These are phyloP conservation scores for Drosophila rufa DNA, from an alignment of 1,140 invertebrate species.

Conservation along the genomic window DNA sequence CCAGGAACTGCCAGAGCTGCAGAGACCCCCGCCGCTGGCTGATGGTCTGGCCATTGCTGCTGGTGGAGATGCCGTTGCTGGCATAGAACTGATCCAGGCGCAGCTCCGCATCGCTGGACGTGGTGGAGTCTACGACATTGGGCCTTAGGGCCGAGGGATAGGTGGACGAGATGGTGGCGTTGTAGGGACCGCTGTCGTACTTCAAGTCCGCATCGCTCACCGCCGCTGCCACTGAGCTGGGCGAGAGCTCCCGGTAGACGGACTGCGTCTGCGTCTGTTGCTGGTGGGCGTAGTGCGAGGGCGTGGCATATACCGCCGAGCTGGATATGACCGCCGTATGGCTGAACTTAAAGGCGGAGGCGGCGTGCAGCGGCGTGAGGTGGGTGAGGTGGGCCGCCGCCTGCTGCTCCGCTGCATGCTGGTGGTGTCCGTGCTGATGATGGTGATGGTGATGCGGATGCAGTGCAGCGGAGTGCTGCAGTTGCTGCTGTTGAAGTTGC, in stretches of 20 bases:
- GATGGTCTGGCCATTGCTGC: conserved; percentile 70
- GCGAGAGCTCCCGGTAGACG: conserved; percentile 67
- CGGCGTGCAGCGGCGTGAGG: conserved; percentile 64
- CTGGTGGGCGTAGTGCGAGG: conserved; percentile 63
- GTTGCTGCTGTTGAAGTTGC: conserved; percentile 45
- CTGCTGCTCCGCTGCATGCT: conserved; percentile 64
- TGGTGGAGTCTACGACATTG: conserved; percentile 75
- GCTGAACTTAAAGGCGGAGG: conserved; percentile 76
- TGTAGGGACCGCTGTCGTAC: conserved; percentile 80
- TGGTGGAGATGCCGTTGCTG: conserved; percentile 75
- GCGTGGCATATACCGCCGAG: conserved; percentile 65
- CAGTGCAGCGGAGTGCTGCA: conserved; percentile 53
- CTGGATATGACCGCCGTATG: conserved; percentile 77
- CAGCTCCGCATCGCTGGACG: conserved; percentile 77
- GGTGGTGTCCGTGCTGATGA: conserved; percentile 55
- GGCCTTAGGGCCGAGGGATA: conserved; percentile 69
- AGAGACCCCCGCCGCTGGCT: conserved; percentile 91
- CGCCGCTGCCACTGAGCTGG: conserved; percentile 25
- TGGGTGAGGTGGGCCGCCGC: conserved; percentile 46
- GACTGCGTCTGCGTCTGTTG: conserved; percentile 63
- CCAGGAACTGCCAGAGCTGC: conserved; percentile 97
- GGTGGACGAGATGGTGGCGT: conserved; percentile 76
- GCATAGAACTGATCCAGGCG: conserved; percentile 78
- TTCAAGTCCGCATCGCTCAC: conserved; percentile 67
- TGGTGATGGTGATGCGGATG: conserved; percentile 64